Conservation (phyloP, 1,140 invertebrate genomes). For the Achroia grisella region DNA sequence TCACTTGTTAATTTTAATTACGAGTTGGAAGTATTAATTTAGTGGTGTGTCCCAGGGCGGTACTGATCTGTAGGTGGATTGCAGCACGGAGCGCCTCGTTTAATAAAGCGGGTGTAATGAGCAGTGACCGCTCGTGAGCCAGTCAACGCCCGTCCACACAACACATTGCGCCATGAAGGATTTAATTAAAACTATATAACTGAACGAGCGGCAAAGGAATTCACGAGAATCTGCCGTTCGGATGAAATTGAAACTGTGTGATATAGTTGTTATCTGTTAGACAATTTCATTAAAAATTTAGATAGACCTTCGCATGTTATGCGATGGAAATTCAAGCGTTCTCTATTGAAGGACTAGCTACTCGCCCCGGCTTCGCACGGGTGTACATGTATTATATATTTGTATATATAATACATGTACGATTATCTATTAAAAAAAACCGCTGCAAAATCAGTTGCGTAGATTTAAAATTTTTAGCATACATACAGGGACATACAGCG, state of each 20-base stretch:
- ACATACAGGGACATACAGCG: too few relatives aligned
- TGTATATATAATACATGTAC: too few relatives aligned
- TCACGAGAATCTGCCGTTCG: neutral
- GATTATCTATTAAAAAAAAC: too few relatives aligned
- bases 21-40: neutral
- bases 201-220: conserved; percentile 5
- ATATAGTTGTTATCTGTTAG: conserved; percentile 9
- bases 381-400: too few relatives aligned
- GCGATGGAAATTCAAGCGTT: too few relatives aligned
- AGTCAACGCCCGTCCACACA: conserved; percentile 12
- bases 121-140: conserved; percentile 12
- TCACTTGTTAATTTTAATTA: neutral
- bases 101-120: conserved; percentile 25
- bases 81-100: conserved; percentile 14
- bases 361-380: too few relatives aligned
- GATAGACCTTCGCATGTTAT: too few relatives aligned
- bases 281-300: neutral
- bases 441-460: too few relatives aligned
- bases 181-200: conserved; percentile 18
- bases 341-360: too few relatives aligned
- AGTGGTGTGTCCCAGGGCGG: neutral
- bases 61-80: conserved; percentile 4
- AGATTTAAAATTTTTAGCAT: too few relatives aligned
- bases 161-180: neutral
- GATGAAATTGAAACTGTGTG: neutral